These are phyloP conservation scores for Popillia japonica DNA, from an alignment of 1,140 invertebrate genomes.

Conservation along the genomic window DNA sequence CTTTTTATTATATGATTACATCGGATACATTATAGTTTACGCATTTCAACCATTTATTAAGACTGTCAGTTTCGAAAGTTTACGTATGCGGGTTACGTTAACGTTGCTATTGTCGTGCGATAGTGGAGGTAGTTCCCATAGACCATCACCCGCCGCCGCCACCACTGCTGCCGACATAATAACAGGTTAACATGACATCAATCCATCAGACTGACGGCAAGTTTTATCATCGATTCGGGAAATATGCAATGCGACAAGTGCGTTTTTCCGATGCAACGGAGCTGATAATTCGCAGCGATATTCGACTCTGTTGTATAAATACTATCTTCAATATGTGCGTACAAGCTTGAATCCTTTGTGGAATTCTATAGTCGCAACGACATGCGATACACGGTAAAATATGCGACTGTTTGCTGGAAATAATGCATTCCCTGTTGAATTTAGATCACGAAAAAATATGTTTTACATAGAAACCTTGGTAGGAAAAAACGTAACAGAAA, in stretches of 20 bases:
- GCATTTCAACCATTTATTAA: not conserved
- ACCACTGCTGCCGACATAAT: not conserved
- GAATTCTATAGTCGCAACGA: not conserved
- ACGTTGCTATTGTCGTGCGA: not conserved
- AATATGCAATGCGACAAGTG: not conserved
- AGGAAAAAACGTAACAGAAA: no score
- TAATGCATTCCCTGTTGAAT: no score
- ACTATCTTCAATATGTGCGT: not conserved
- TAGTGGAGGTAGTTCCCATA: not conserved
- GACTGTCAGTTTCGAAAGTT: not conserved
- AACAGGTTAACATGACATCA: conserved; percentile 10
- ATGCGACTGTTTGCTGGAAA: no score
- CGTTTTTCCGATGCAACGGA: not conserved
- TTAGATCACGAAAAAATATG: no score
- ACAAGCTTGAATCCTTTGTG: conserved; percentile 2
- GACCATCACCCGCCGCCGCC: not conserved
- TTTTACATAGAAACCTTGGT: no score
- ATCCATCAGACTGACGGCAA: not conserved
- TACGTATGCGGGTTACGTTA: not conserved
- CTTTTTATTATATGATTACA: not conserved
- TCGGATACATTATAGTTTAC: not conserved
- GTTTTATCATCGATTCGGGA: not conserved
- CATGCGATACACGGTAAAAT: not conserved
- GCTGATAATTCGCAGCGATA: not conserved
- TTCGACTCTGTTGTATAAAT: not conserved